Conservation (phyloP, 2,888 invertebrate genomes). For the Buathra laborator region DNA sequence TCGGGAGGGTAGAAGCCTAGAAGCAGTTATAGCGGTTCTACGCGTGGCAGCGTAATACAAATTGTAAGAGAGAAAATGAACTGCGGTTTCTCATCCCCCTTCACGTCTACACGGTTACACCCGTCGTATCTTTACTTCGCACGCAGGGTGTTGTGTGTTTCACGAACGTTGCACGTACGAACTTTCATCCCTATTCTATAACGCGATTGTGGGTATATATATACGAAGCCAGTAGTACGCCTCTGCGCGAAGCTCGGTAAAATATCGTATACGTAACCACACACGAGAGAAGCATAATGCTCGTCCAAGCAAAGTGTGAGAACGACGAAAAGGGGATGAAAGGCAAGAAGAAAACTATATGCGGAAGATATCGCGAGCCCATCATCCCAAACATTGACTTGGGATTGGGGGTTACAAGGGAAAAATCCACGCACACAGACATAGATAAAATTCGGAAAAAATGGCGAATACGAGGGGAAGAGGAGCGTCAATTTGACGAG, state of each 20-base stretch:
- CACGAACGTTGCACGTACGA: conserved; percentile 52
- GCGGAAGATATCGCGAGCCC: conserved; percentile 56
- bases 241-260: background rate
- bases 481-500: background rate
- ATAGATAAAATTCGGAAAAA: conserved; percentile 27
- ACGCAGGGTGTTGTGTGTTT: conserved; percentile 39
- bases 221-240: conserved; percentile 23
- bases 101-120: background rate
- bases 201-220: background rate
- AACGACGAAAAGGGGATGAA: conserved; percentile 11
- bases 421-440: background rate
- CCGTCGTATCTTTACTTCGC: conserved; percentile 2
- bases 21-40: background rate
- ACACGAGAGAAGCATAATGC: conserved; percentile 42
- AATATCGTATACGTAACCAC: conserved; percentile 40
- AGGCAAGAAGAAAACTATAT: conserved; percentile 41
- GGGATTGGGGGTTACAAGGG: background rate
- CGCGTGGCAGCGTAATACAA: conserved; percentile 47
- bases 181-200: conserved; percentile 50
- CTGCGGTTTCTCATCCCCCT: conserved; percentile 15
- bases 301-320: conserved; percentile 40
- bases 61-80: conserved; percentile 54
- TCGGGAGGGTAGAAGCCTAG: background rate
- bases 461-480: conserved; percentile 15
- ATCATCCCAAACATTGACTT: conserved; percentile 48